These are phyloP conservation scores for Tetragonisca angustula DNA, from an alignment of 2,888 invertebrate genomes.

Conservation along the genomic window DNA sequence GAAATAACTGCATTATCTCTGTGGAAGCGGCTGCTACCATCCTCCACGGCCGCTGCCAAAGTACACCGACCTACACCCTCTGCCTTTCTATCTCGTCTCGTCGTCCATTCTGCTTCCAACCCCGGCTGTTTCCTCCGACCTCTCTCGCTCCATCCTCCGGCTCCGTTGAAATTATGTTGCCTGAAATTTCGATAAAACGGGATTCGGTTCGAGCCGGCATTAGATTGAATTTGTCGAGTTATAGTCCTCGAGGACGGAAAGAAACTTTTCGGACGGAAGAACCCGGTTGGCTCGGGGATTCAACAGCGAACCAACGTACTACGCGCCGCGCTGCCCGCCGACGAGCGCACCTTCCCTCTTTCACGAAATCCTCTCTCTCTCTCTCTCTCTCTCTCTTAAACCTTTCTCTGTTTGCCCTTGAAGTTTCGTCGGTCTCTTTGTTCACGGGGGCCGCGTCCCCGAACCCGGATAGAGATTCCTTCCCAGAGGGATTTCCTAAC, in stretches of 20 bases:
- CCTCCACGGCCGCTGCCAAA: conserved; percentile 60
- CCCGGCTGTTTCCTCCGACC: conserved; percentile 46
- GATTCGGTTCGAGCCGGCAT: conserved; percentile 75
- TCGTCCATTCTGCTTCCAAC: conserved; percentile 48
- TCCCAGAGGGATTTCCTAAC: conserved; percentile 53
- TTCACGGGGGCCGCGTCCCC: conserved; percentile 26
- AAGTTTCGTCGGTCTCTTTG: conserved; percentile 46
- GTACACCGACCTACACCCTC: conserved; percentile 60
- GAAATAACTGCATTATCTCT: conserved; percentile 83
- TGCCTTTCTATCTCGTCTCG: conserved; percentile 45
- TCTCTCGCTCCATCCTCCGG: conserved; percentile 55
- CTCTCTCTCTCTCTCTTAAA: conserved; percentile 26
- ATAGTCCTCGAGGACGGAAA: conserved; percentile 72
- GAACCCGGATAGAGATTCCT: conserved; percentile 51
- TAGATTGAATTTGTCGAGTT: conserved; percentile 80
- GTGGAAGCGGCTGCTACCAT: conserved; percentile 79
- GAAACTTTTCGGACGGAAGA: conserved; percentile 67
- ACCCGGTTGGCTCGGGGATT: conserved; percentile 67
- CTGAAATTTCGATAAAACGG: conserved; percentile 80
- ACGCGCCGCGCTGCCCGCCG: conserved; percentile 42
- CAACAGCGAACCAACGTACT: conserved; percentile 56
- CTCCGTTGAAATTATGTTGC: conserved; percentile 75
- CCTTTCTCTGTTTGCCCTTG: conserved; percentile 21
- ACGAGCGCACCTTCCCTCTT: conserved; percentile 32
- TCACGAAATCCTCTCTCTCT: conserved; percentile 10